Percentiles rank a stretch among this genome's conserved stretches.
Conservation (phyloP, 2,797 vertebrate genomes). For the Phrynocephalus vlangalii region DNA sequence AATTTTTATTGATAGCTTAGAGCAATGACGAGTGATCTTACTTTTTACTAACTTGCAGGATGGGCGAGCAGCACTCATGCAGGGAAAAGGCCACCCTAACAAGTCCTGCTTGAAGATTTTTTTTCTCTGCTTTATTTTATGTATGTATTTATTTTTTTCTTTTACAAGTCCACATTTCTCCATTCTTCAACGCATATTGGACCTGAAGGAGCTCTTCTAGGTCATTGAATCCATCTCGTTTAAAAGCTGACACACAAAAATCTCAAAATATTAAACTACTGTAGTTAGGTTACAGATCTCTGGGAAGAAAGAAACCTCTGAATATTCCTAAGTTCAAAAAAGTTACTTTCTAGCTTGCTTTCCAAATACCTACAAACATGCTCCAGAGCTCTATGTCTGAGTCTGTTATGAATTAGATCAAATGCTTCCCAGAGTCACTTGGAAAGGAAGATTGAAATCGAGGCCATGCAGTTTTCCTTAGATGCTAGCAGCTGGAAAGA, state of each 20-base stretch:
- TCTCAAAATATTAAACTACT: background rate
- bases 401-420: too few relatives aligned
- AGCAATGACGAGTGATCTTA: conserved; percentile 78
- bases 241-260: background rate
- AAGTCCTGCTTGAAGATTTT: conserved; percentile 23
- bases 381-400: too few relatives aligned
- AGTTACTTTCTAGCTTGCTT: too few relatives aligned
- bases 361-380: too few relatives aligned
- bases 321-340: too few relatives aligned
- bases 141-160: conserved; percentile 20
- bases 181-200: background rate
- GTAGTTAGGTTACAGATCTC: background rate
- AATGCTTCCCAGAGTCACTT: too few relatives aligned
- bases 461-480: too few relatives aligned
- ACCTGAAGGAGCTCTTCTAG: background rate
- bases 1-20: conserved; percentile 82
- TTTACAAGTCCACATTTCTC: background rate
- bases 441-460: too few relatives aligned
- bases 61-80: conserved; percentile 70
- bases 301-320: background rate
- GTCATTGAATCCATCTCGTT: background rate
- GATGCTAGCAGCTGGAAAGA: too few relatives aligned
- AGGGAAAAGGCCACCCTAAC: conserved; percentile 46
- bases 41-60: conserved; percentile 81
- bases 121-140: background rate